Base-by-base conservation (phyloP, 2,113 vertebrate species). In the Piliocolobus tephrosceles region DNA sequence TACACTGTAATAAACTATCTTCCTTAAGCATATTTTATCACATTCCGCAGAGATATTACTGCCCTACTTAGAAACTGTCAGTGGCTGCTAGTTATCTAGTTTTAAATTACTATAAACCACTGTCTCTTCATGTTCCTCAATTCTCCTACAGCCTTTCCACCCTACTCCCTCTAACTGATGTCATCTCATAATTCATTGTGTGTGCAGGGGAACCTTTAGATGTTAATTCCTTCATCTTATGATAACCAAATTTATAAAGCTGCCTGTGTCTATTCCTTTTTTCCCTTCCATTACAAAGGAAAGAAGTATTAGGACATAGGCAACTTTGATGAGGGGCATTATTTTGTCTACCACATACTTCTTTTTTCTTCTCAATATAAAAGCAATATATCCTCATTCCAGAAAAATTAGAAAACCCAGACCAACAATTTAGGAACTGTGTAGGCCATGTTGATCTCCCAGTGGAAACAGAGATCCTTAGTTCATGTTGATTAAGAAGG, bases 21-120 rank as follows among this genome's bases (percentile, higher is more conserved):
- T 75, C 18, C 68, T 61, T 75, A 32, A 76, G 73, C 7, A 30
- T 70, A 93, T 95, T 95, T 97, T 72, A 88, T 96, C 87, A 82
- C 27, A 78, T 88, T 90, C 82, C 93, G 75, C 23, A 90, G 52
- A 94, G 61, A 92, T 79, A n/a, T 76, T 80, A 82, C 38, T 94
- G 61, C 57, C 91, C 76, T 97, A 61, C 72, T 95, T 95, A 81
- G 76, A 92, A 78, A 70, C 82, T 52, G 81, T 85, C 32, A 73
- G 72, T 83, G 40, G 14, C 75, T 92, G 38, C 22, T 93, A 30
- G 64, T 91, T 93, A 55, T 93, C 68, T 95, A 27, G 79, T 91
- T 95, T 79, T 87, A 58, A 88, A 27, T 91, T 68, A 78, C 73
- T 90, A 47, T 89, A 86, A 89, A 35, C 14, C 57, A 88, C 2